Conservation (phyloP, 2,797 vertebrate species). For the Enteromius trimaculatus region DNA sequence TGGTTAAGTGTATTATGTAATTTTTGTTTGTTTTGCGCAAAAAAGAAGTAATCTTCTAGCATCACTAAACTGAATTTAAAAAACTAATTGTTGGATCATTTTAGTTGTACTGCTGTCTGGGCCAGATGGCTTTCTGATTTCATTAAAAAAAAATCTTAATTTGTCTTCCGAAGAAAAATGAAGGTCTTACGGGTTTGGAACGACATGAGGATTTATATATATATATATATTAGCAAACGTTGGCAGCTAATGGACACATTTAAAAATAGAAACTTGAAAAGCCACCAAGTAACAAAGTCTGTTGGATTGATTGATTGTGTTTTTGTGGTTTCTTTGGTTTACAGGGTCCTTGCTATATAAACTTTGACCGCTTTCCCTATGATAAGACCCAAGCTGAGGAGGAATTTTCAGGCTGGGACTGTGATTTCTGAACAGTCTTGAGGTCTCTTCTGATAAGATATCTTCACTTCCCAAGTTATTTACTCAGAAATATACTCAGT, state of each 20-base stretch:
- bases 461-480: neutral
- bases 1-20: too few relatives aligned
- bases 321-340: constrained; percentile 12
- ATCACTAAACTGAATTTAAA: too few relatives aligned
- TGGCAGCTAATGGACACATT: neutral
- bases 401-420: constrained; percentile 78
- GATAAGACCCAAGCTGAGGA: constrained; percentile 74
- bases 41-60: too few relatives aligned
- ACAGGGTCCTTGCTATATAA: constrained; percentile 82
- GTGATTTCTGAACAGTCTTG: constrained; percentile 69
- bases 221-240: too few relatives aligned
- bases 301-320: neutral
- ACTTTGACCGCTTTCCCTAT: constrained; percentile 79
- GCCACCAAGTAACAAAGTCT: neutral
- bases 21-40: too few relatives aligned
- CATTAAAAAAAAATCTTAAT: too few relatives aligned
- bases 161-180: too few relatives aligned
- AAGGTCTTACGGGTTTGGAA: too few relatives aligned
- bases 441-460: neutral
- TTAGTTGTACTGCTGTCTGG: too few relatives aligned
- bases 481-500: neutral
- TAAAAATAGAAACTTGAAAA: neutral
- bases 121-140: too few relatives aligned
- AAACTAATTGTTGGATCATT: too few relatives aligned
- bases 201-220: too few relatives aligned